Evolutionary conservation across 2,888 invertebrate species (phyloP), one percentile per base, ranked within the genome.

Genomic region (Deroplatys truncata): DNA sequence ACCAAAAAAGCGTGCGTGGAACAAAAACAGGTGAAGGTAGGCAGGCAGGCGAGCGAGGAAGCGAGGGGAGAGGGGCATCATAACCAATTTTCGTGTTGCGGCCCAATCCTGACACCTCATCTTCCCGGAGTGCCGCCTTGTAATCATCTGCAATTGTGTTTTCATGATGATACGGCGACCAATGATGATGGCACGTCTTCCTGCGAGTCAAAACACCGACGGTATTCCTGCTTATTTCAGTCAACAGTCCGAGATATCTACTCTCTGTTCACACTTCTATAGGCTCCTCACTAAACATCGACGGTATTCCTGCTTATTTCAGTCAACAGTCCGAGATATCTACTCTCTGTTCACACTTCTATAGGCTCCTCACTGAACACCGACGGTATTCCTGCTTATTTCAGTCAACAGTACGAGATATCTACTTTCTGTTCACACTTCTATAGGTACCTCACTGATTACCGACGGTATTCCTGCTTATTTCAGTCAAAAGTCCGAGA

Each of bases 111-210:
- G 89, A 90, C 90, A 90, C 90, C 90, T 90, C 88, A 82, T 89
- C 56, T 16, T 35, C 88, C 87, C 43, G 56, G 35, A 43, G 31
- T 43, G 92, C 93, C 94, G 94, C 93, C 93, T 93, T 94, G 93
- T 94, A 94, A 94, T 94, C 93, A 93, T 91, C 92, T 92, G 92
- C 93, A 93, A 93, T 93, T 93, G 93, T 93, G 93, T 93, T 93
- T 93, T 93, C 93, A 93, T 92, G 93, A 93, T 92, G 93, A 93
- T 92, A 92, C 84, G 29, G 25, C 56, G 56, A 72, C 56, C 56
- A 25, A 93, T 93, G 94, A 94, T 93, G 93, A 93, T 94, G 92
- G 92, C 92, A 92, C 93, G 16, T 85, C 85, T 49, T 56, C 93
- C 93, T 93, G 93, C 93, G 93, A 92, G 92, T 88, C 88, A 90